Percentiles rank a stretch among this genome's conserved stretches.
Evolutionary conservation across 1,140 invertebrate genomes (phyloP).

Genomic region (Pseudobourletiella spinata): DNA sequence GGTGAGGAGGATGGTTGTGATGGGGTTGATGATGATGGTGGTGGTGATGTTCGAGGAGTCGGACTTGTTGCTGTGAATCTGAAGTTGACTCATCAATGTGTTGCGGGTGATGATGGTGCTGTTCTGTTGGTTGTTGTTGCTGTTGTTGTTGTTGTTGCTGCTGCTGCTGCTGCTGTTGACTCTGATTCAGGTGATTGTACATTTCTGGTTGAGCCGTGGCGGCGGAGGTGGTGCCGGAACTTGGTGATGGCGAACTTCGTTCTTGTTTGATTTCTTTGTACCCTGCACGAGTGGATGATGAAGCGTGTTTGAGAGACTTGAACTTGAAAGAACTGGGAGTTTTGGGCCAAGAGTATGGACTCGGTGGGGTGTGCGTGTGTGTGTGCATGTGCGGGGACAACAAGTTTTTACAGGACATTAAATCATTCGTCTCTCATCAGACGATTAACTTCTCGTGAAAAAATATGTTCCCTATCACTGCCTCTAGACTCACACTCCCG

Average conservation of each 20-base stretch:
- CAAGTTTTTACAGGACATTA: no score
- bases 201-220: neutral
- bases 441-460: no score
- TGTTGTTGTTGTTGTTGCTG: neutral
- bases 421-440: no score
- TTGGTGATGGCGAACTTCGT: neutral
- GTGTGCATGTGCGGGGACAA: no score
- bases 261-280: constrained; percentile 14
- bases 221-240: neutral
- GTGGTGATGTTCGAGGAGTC: neutral
- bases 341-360: no score
- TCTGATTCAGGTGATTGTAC: constrained; percentile 2
- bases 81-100: neutral
- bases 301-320: no score
- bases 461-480: no score
- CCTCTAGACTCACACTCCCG: no score
- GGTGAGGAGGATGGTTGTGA: neutral
- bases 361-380: no score
- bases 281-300: neutral
- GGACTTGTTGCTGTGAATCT: neutral
- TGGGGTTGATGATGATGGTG: neutral
- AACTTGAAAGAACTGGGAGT: no score
- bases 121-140: no score
- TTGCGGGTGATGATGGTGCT: neutral
- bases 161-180: neutral